A percentile compares a stretch with the other conserved stretches of the same genome.
These are phyloP conservation scores for Hirudinaria manillensis DNA, from an alignment of 2,888 invertebrate species.

Conservation along the genomic window DNA sequence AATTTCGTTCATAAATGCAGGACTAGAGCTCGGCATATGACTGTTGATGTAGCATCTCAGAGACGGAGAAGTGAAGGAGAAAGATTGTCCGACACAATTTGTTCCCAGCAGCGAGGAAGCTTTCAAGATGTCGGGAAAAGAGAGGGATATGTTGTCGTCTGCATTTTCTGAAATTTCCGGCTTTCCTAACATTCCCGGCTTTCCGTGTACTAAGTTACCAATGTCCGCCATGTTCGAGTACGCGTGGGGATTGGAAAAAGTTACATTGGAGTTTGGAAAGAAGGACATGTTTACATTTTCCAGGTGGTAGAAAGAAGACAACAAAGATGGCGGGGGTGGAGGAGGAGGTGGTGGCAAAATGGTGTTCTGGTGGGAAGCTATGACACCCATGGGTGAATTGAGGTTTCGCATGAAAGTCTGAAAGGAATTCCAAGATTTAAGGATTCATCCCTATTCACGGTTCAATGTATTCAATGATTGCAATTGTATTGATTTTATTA, in stretches of 20 bases:
- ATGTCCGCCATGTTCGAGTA: background rate
- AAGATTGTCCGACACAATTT: background rate
- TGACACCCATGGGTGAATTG: background rate
- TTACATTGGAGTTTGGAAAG: background rate
- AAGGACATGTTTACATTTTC: background rate
- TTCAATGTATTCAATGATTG: no score
- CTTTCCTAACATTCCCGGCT: background rate
- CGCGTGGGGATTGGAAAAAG: background rate
- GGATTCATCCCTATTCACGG: no score
- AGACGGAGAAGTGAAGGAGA: background rate
- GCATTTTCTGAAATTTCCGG: background rate
- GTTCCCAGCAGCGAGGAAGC: background rate
- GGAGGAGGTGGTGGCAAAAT: background rate
- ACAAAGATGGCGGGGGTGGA: background rate
- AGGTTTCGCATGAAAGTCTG: conserved; percentile 2
- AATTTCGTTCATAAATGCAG: background rate
- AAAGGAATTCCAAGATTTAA: no score
- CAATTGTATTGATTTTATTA: no score
- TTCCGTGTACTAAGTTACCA: background rate
- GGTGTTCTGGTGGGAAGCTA: background rate
- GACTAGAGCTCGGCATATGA: background rate
- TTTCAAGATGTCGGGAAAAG: background rate
- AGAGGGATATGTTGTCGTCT: background rate
- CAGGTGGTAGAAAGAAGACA: conserved; percentile 12
- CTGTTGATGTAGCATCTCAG: background rate